Base-by-base conservation (phyloP, 2,797 vertebrate species). In the Carduelis carduelis region DNA sequence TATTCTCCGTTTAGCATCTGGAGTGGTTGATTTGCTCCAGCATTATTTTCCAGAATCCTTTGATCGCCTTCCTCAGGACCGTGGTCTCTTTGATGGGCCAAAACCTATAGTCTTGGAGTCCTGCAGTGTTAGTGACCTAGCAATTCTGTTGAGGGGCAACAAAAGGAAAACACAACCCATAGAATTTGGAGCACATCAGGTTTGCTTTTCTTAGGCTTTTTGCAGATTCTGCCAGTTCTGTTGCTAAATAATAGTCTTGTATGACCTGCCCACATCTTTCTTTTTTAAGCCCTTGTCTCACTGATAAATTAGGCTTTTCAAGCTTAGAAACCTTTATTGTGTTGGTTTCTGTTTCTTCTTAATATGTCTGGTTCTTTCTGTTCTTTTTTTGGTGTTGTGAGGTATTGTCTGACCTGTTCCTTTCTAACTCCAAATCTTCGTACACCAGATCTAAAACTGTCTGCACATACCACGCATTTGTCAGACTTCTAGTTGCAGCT, bases 121-220 rank as follows among this genome's bases (percentile, higher is more conserved):
- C 56, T 98, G 98, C 63, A 98, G 98, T 65, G 95, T 98, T 87
- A 98, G 98, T 49, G 98, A 98, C 95, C 82, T 98, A 47, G 98
- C 98, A 70, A 98, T 98, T 95, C 95, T 98, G 44, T 96, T 98
- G 44, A 96, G 98, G 80, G 98, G 98, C 53, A 98, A 98, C 96
- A 98, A 98, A 95, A 98, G 98, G 87, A 98, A 98, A 96, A 98
- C 98, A 11, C 98, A 98, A 32, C 98, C 98, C 44, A 98, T 98
- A 86, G 98, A 98, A 96, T 98, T 98, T 95, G 98, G 98, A 95
- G 98, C 98, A 53, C 98, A 98, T 96, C 98, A 98, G 98, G 98
- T 98, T 86, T 93, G 93, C 44, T 87, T 89, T 94, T 74, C 69
- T 64, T 86, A 44, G 37, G 12, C 86, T 82, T 90, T 94, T 84